A percentile compares a stretch with the other conserved stretches of the same genome.
These are phyloP conservation scores for Agrotis clavis DNA, from an alignment of 2,888 invertebrate species.

Conservation along the genomic window DNA sequence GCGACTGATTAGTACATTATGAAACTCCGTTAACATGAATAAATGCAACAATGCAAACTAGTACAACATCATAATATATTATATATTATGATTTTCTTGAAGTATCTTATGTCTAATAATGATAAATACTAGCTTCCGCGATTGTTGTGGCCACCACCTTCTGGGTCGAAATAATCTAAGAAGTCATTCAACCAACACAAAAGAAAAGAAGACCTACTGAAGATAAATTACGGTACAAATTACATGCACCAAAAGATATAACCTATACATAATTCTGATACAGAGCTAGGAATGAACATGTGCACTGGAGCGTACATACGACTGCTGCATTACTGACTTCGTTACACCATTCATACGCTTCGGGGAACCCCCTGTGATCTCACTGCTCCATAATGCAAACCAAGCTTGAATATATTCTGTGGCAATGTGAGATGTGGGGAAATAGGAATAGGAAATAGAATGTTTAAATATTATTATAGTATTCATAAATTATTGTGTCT, in stretches of 20 bases:
- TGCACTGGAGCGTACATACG: conserved; percentile 54
- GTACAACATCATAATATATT: too few species aligned
- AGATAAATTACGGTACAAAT: neutral
- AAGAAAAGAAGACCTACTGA: neutral
- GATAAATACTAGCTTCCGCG: too few species aligned
- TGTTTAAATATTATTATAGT: too few species aligned
- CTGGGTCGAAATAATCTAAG: too few species aligned
- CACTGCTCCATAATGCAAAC: conserved; percentile 29
- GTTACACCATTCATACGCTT: conserved; percentile 68
- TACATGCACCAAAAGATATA: conserved; percentile 20
- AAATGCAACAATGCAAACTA: too few species aligned
- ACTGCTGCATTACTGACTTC: conserved; percentile 66
- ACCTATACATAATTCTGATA: conserved; percentile 8
- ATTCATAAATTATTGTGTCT: too few species aligned
- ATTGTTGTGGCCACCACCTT: too few species aligned
- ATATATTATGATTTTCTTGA: too few species aligned
- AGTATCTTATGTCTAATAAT: too few species aligned
- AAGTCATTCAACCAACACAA: too few species aligned
- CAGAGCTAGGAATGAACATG: conserved; percentile 28
- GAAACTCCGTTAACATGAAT: too few species aligned
- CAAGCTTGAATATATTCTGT: conserved; percentile 7
- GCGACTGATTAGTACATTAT: too few species aligned
- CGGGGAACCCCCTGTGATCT: conserved; percentile 38
- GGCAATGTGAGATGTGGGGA: neutral
- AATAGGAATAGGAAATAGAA: neutral